Base-by-base conservation (phyloP, 2,888 invertebrate genomes). In the Sphaerophoria rueppellii region DNA sequence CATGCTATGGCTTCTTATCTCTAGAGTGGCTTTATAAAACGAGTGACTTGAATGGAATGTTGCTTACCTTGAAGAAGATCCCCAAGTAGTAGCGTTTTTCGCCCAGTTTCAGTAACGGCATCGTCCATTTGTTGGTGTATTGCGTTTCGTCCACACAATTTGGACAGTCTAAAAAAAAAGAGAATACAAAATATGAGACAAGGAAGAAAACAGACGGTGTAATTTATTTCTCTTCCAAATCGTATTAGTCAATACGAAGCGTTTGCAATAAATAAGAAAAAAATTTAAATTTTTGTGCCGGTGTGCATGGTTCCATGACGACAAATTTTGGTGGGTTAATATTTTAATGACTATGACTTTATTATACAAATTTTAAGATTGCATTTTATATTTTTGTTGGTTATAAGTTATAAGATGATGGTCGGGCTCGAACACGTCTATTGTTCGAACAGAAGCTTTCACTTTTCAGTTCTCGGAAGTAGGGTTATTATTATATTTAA, bases 71-170 rank as follows among this genome's bases (percentile, higher is more conserved):
- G 93, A 97, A 98, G 93, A 98, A 98, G 91, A 97, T 97, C 90
- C 97, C 97, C 89, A 98, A 93, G 91, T 98, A 98, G 91, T 97
- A 97, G 89, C 96, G 93, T 92, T 97, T 98, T 90, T 97, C 96
- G 55, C 97, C 97, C 58, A 96, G 94, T 90, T 96, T 97, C 87
- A 96, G 93, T 79, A 97, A 93, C 9, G 97, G 97, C 97, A 97
- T 97, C 70, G 96, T 96, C 97, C 97, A 97, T 91, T 96, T 94
- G 89, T 96, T 96, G 48, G 95, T 93, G 46, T 94, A 93, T 82
- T 94, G 93, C 79, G 95, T 93, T 86, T 97, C 96, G 88, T 95
- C 95, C 86, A 94, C 94, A 90, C 97, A 97, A 89, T 95, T 96
- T 78, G 96, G 94, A 91, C 96, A 97, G 92, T 97, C 96, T 96